These are phyloP conservation scores for Lithophane ornitopus DNA, from an alignment of 2,888 invertebrate genomes.

Conservation along the genomic window DNA sequence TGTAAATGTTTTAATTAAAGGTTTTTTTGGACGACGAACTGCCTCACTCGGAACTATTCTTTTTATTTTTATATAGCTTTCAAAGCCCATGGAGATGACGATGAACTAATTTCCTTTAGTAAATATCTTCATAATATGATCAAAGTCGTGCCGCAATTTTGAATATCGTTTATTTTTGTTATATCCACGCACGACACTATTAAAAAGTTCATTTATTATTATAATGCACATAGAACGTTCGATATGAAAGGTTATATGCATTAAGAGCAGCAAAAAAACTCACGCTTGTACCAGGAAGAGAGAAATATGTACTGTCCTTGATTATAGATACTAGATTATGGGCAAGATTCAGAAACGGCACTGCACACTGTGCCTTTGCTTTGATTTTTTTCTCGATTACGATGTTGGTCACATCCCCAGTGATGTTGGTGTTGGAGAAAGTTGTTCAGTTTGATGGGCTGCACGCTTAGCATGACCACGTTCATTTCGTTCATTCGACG, in stretches of 20 bases:
- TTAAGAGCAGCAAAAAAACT: slow-evolving; percentile 30
- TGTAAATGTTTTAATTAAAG: no score
- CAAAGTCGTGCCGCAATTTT: slow-evolving; percentile 4
- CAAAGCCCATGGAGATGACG: neutral
- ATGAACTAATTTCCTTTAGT: neutral
- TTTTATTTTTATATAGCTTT: neutral
- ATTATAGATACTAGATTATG: slow-evolving; percentile 23
- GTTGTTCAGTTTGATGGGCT: neutral
- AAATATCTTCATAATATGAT: neutral
- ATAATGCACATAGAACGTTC: slow-evolving; percentile 8
- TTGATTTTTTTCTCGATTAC: neutral
- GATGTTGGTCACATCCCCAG: neutral
- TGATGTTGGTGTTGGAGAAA: neutral
- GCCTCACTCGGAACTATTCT: neutral
- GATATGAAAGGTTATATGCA: slow-evolving; percentile 37
- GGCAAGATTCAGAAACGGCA: neutral
- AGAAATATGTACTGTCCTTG: slow-evolving; percentile 38
- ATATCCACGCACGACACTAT: neutral
- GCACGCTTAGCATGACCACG: no score
- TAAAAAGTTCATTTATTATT: slow-evolving; percentile 29
- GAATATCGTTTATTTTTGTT: neutral
- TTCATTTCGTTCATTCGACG: no score
- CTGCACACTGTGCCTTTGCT: neutral
- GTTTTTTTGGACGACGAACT: neutral
- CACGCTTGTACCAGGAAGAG: slow-evolving; percentile 38